Evolutionary conservation across 2,113 vertebrate genomes (phyloP).

Genomic region (Grallaria varia): DNA sequence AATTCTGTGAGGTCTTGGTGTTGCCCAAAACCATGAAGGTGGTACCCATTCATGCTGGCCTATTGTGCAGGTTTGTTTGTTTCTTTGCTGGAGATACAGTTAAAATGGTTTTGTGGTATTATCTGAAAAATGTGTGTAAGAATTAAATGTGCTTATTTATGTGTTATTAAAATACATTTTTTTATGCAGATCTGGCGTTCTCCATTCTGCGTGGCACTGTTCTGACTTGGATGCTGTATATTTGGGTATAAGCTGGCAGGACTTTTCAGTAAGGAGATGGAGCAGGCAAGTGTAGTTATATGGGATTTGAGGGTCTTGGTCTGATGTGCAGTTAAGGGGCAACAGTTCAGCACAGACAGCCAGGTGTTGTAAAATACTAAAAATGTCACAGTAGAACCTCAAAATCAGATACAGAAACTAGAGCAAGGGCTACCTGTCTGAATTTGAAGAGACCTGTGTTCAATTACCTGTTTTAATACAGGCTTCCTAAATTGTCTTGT

Average conservation of each 20-base stretch:
- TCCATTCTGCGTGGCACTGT: not conserved
- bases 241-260: not conserved
- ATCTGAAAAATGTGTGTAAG: not conserved
- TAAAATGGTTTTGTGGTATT: not conserved
- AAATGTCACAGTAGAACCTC: not conserved
- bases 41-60: not conserved
- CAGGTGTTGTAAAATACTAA: not conserved
- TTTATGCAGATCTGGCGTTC: not conserved
- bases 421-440: fast-evolving
- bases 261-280: not conserved
- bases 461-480: not conserved
- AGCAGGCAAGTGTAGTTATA: fast-evolving
- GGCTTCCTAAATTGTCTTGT: not conserved
- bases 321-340: not conserved
- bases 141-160: slow-evolving; percentile 31
- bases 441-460: not conserved
- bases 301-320: not conserved
- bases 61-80: not conserved
- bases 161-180: not conserved
- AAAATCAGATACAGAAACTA: not conserved
- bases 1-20: not conserved
- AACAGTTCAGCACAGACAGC: not conserved
- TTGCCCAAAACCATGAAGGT: not conserved
- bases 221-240: not conserved
- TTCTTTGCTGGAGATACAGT: not conserved